These are phyloP conservation scores for Platysternon megacephalum DNA, from an alignment of 2,113 vertebrate species.

Conservation along the genomic window DNA sequence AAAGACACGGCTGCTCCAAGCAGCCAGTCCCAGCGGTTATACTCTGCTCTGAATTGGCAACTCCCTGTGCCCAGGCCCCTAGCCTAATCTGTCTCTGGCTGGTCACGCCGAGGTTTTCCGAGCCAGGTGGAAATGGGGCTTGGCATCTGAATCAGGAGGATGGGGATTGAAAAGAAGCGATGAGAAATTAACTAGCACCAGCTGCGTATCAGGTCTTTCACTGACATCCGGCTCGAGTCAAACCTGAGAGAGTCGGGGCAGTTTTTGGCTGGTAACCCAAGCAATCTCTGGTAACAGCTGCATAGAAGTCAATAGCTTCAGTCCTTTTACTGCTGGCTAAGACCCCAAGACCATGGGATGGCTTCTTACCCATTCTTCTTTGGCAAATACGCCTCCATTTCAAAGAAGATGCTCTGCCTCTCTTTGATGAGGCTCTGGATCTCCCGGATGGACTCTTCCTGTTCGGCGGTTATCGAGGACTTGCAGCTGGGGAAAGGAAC, in stretches of 20 bases:
- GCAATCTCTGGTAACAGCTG: not conserved
- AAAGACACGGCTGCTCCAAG: not conserved
- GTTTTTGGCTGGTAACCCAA: not conserved
- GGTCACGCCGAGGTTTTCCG: not conserved
- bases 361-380: constrained; percentile 92
- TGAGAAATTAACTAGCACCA: not conserved
- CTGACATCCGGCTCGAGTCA: not conserved
- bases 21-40: not conserved
- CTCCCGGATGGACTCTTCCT: constrained; percentile 69
- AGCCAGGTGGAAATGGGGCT: not conserved
- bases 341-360: not conserved
- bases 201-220: not conserved
- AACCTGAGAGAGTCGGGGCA: not conserved
- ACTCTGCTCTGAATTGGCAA: not conserved
- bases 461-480: constrained; percentile 60
- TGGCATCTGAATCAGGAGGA: not conserved
- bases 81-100: not conserved
- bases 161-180: not conserved
- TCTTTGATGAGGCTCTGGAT: constrained; percentile 87
- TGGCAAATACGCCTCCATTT: constrained; percentile 96
- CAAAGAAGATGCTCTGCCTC: constrained; percentile 85
- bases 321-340: not conserved
- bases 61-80: not conserved
- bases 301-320: not conserved
- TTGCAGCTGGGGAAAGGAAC: constrained; percentile 78